phyloP scores from a whole-genome alignment of 2,888 invertebrate genomes.

The Copidosoma aretas region DNA sequence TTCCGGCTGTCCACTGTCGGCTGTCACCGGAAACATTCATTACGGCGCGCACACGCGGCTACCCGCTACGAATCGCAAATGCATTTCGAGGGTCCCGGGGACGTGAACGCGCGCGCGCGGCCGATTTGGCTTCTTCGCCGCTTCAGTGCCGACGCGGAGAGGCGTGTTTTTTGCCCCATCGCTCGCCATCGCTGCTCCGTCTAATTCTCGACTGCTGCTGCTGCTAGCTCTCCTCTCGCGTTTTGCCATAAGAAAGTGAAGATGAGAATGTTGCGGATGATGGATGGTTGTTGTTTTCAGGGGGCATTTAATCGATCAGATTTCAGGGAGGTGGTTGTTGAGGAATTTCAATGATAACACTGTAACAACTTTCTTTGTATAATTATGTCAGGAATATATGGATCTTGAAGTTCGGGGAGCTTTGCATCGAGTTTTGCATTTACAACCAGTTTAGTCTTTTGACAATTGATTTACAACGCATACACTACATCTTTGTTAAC shows the following conservation, averaged over 20 bases:
- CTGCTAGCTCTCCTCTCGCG: not conserved
- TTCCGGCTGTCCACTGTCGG: slow-evolving; percentile 49
- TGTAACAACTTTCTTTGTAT: too few relatives aligned
- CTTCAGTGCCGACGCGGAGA: not conserved
- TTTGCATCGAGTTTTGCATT: too few relatives aligned
- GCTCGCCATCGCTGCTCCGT: not conserved
- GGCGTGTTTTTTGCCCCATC: not conserved
- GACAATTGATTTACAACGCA: too few relatives aligned
- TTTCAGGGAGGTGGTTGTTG: too few relatives aligned
- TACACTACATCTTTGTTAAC: too few relatives aligned
- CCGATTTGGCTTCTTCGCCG: slow-evolving; percentile 16
- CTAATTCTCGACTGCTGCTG: not conserved
- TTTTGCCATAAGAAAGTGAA: slow-evolving; percentile 21
- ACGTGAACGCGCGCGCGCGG: slow-evolving; percentile 27
- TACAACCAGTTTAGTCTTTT: too few relatives aligned
- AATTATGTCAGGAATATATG: too few relatives aligned
- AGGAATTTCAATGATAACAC: too few relatives aligned
- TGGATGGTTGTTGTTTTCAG: slow-evolving; percentile 3
- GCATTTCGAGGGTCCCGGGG: slow-evolving; percentile 44
- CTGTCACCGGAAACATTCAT: slow-evolving; percentile 61
- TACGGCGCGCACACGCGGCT: slow-evolving; percentile 48
- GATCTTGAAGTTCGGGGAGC: too few relatives aligned
- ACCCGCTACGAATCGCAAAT: slow-evolving; percentile 57
- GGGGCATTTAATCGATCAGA: too few relatives aligned
- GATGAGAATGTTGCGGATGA: slow-evolving; percentile 20